A percentile compares a stretch with the other conserved stretches of the same genome.
Evolutionary conservation across 2,113 vertebrate genomes (phyloP).

Genomic region (Pogona vitticeps): DNA sequence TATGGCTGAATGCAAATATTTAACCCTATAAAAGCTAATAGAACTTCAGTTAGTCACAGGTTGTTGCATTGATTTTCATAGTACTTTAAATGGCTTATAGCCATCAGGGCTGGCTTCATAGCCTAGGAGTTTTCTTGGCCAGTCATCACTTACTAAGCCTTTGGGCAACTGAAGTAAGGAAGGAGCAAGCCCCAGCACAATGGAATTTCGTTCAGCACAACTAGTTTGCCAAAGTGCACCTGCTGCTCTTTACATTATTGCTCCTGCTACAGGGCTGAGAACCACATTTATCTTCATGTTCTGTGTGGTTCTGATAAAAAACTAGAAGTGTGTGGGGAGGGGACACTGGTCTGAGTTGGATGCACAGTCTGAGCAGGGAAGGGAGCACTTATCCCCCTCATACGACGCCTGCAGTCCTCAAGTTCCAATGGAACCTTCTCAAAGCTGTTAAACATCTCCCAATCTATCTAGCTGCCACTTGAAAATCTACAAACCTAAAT

Average conservation of each 20-base stretch:
- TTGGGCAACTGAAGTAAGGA: neutral
- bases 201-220: too few species aligned
- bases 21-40: neutral
- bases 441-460: too few species aligned
- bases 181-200: neutral
- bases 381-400: too few species aligned
- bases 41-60: neutral
- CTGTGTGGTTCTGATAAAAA: neutral
- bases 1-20: neutral
- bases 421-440: too few species aligned
- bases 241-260: neutral
- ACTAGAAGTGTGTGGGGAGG: too few species aligned
- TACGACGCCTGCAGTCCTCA: too few species aligned
- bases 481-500: too few species aligned
- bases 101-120: neutral
- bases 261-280: neutral
- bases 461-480: too few species aligned
- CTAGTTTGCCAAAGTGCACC: neutral
- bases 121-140: neutral
- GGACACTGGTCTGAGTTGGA: neutral
- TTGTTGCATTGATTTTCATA: neutral
- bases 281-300: neutral
- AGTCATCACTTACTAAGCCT: neutral
- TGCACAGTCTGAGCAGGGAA: too few species aligned
- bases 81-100: neutral